Percentiles rank a stretch among this genome's conserved stretches.
These are phyloP conservation scores for Caiman crocodilus DNA, from an alignment of 2,797 vertebrate genomes.

Conservation along the genomic window DNA sequence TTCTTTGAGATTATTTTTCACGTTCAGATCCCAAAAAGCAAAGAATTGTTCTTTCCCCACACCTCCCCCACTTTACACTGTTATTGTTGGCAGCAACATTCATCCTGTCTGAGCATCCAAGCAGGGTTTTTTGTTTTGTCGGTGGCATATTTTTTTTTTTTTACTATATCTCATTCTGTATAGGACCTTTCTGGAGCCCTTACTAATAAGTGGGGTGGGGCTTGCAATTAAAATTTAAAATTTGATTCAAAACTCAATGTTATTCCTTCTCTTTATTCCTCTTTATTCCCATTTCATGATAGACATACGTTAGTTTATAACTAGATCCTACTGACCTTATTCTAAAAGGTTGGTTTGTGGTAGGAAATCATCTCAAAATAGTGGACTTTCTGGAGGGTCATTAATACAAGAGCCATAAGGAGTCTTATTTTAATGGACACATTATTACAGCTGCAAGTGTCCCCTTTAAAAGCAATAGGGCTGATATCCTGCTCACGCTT, in stretches of 20 bases:
- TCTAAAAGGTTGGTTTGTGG: neutral
- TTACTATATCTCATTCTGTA: neutral
- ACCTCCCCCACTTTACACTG: slow-evolving; percentile 8
- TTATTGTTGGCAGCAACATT: neutral
- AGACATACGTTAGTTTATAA: neutral
- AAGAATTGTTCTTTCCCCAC: slow-evolving; percentile 37
- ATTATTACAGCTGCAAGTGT: neutral
- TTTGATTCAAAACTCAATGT: neutral
- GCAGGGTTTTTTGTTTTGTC: too few relatives aligned
- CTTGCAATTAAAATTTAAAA: neutral
- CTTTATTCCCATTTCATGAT: neutral
- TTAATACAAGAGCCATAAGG: neutral
- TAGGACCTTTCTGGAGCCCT: slow-evolving; percentile 57
- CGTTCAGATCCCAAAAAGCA: slow-evolving; percentile 16
- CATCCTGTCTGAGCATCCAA: slow-evolving; percentile 25
- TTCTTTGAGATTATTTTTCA: slow-evolving; percentile 50
- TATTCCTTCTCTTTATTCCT: slow-evolving; percentile 35
- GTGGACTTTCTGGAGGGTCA: neutral
- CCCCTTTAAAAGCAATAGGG: neutral
- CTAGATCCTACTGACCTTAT: neutral
- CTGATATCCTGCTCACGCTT: neutral
- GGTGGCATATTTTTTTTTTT: neutral
- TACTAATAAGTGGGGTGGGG: slow-evolving; percentile 54
- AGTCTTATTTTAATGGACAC: neutral
- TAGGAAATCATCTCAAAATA: neutral